Percentiles rank a stretch among this genome's conserved stretches.
These are phyloP conservation scores for Cistogaster globosa DNA, from an alignment of 2,888 invertebrate genomes.

Conservation along the genomic window DNA sequence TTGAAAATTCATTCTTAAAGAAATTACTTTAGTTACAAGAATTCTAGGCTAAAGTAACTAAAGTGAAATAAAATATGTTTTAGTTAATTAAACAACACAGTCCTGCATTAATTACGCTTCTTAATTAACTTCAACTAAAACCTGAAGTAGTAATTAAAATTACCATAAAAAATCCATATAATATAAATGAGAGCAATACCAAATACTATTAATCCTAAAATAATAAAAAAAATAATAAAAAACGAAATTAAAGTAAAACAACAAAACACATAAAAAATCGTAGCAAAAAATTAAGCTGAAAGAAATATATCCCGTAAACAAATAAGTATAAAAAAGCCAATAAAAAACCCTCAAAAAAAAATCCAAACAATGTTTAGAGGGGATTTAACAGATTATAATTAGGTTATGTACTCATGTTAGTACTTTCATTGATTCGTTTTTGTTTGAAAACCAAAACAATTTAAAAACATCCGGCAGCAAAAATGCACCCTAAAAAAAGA, in stretches of 20 bases:
- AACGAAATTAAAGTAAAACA: slow-evolving; percentile 7
- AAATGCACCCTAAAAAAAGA: slow-evolving; percentile 28
- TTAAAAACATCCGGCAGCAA: neutral
- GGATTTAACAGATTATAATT: slow-evolving; percentile 64
- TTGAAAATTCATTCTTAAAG: neutral
- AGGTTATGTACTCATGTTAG: slow-evolving; percentile 37
- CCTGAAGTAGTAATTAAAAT: slow-evolving; percentile 60
- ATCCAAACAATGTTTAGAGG: slow-evolving; percentile 44
- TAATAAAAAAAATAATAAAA: too few relatives aligned
- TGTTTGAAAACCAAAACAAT: slow-evolving; percentile 20
- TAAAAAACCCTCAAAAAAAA: slow-evolving; percentile 9
- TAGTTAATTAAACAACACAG: slow-evolving; percentile 23
- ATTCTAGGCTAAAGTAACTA: neutral
- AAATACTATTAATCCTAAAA: slow-evolving; percentile 55
- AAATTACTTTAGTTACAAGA: slow-evolving; percentile 23
- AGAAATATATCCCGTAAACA: slow-evolving; percentile 13
- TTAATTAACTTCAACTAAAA: slow-evolving; percentile 54
- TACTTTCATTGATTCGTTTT: slow-evolving; percentile 31
- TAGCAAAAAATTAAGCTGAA: slow-evolving; percentile 13
- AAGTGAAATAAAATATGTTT: slow-evolving; percentile 9
- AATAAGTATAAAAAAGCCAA: neutral
- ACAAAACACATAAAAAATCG: neutral
- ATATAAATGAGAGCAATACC: slow-evolving; percentile 50
- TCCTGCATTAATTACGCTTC: neutral
- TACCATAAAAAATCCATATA: slow-evolving; percentile 65